These are phyloP conservation scores for Hycleus phaleratus DNA, from an alignment of 1,140 invertebrate species.

Conservation along the genomic window DNA sequence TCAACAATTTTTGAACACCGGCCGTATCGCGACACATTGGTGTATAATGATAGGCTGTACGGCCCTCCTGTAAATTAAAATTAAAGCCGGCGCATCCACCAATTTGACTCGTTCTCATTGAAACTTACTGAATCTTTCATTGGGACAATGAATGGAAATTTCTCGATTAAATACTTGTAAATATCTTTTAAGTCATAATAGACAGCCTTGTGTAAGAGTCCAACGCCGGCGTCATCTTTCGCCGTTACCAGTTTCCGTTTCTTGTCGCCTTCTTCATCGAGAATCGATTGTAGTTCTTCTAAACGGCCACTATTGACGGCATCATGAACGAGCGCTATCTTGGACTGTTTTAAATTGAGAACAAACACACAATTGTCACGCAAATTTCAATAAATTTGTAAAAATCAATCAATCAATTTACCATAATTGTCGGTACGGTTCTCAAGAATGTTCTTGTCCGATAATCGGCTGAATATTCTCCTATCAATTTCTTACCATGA, in stretches of 20 bases:
- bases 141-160: constrained; percentile 65
- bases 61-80: constrained; percentile 50
- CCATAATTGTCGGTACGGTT: constrained; percentile 60
- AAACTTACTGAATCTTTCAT: constrained; percentile 66
- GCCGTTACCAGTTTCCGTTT: constrained; percentile 57
- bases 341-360: constrained; percentile 41
- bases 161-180: constrained; percentile 62
- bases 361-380: not conserved
- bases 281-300: constrained; percentile 51
- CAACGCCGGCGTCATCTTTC: constrained; percentile 64
- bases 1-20: constrained; percentile 55
- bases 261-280: constrained; percentile 51
- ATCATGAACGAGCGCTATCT: constrained; percentile 60
- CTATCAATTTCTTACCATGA: constrained; percentile 62
- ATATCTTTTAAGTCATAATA: constrained; percentile 67
- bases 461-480: constrained; percentile 57
- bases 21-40: constrained; percentile 57
- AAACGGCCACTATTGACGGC: constrained; percentile 63
- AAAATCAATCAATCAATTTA: constrained; percentile 33
- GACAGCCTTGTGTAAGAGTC: constrained; percentile 71
- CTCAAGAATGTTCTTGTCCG: constrained; percentile 59
- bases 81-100: not conserved
- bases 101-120: not conserved
- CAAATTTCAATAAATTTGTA: not conserved
- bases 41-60: constrained; percentile 76